Percentiles rank a stretch among this genome's conserved stretches.
Conservation (phyloP, 2,113 vertebrate species). For the Hipposideros armiger region DNA sequence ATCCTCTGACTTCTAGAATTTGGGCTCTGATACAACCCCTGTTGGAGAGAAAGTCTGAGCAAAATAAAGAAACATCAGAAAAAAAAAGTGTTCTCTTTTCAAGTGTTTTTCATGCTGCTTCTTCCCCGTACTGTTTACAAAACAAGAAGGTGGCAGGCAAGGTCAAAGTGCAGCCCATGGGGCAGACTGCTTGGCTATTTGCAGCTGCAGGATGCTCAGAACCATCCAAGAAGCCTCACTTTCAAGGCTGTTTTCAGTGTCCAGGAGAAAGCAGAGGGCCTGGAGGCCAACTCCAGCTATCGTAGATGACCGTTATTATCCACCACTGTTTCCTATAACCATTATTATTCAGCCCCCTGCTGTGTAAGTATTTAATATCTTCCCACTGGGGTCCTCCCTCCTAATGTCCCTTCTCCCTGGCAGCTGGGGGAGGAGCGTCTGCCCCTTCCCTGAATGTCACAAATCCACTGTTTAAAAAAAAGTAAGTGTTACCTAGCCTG, state of each 20-base stretch:
- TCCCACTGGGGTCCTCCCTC: not conserved
- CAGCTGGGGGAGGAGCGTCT: not conserved
- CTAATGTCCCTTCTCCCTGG: not conserved
- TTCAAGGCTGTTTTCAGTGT: constrained; percentile 26
- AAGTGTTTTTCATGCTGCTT: not conserved
- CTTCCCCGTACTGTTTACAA: not conserved
- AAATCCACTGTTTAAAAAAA: not conserved
- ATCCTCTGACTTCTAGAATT: not conserved
- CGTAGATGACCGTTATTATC: constrained; percentile 77
- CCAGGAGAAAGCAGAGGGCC: constrained; percentile 57
- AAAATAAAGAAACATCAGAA: constrained; percentile 75
- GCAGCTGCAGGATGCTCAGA: not conserved
- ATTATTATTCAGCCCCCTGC: constrained; percentile 47
- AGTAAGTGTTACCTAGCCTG: not conserved
- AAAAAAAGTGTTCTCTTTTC: not conserved
- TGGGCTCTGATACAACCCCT: constrained; percentile 57
- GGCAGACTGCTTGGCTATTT: not conserved
- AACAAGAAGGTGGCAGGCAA: constrained; percentile 34
- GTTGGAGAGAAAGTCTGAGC: not conserved
- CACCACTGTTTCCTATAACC: constrained; percentile 28
- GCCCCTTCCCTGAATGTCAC: not conserved
- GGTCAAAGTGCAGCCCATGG: not conserved
- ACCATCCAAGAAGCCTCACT: not conserved
- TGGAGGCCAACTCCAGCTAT: not conserved
- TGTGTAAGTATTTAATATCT: not conserved